A percentile compares a stretch with the other conserved stretches of the same genome.
Evolutionary conservation across 2,113 vertebrate genomes (phyloP).

Genomic region (Pongo pygmaeus): DNA sequence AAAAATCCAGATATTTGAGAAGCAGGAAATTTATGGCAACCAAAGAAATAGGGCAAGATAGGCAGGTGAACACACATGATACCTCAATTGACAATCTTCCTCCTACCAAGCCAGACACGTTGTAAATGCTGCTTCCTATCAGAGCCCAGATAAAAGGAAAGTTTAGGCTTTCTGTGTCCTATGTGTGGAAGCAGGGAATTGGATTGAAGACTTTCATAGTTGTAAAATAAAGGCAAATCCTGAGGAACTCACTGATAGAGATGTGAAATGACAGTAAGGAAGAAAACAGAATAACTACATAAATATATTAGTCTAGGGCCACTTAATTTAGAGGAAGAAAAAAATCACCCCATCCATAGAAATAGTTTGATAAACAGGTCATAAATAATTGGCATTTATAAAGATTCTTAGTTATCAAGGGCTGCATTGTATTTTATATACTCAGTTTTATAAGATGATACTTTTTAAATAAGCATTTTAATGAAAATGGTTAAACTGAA

Average conservation of each 20-base stretch:
- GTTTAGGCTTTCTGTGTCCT: background rate
- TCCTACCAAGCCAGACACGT: background rate
- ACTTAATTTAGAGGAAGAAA: background rate
- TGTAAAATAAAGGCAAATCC: background rate
- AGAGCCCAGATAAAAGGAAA: background rate
- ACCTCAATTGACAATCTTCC: background rate
- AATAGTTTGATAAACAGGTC: background rate
- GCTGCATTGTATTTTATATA: background rate
- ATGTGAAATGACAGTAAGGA: background rate
- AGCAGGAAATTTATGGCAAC: background rate
- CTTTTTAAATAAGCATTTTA: constrained; percentile 38
- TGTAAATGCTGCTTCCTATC: background rate
- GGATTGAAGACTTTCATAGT: background rate
- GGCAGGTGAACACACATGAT: background rate
- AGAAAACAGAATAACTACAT: background rate
- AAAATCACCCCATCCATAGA: background rate
- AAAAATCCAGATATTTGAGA: background rate
- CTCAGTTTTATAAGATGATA: background rate
- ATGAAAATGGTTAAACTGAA: background rate
- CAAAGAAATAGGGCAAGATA: background rate
- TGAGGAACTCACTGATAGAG: background rate
- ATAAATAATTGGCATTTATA: background rate
- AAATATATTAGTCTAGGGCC: background rate
- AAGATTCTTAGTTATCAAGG: constrained; percentile 6
- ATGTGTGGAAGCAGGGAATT: background rate